These are phyloP conservation scores for Stramonita haemastoma DNA, from an alignment of 2,888 invertebrate genomes.

Conservation along the genomic window DNA sequence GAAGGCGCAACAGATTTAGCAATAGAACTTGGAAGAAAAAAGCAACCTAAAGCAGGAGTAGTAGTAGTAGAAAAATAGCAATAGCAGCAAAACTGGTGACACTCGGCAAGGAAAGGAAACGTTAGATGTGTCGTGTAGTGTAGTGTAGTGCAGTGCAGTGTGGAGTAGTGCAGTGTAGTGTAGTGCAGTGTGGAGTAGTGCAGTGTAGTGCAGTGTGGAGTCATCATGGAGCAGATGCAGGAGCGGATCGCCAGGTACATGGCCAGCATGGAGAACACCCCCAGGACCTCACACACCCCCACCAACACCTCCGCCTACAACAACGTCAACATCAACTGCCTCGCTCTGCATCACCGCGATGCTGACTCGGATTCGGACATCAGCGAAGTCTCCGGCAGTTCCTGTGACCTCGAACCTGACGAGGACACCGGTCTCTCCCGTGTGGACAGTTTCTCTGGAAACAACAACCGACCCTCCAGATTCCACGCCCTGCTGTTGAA, in stretches of 20 bases:
- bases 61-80: not conserved
- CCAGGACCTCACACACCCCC: not conserved
- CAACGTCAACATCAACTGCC: conserved; percentile 21
- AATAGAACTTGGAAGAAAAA: too few species aligned
- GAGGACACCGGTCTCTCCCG: not conserved
- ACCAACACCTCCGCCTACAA: not conserved
- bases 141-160: too few species aligned
- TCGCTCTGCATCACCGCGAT: not conserved
- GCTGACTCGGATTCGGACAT: not conserved
- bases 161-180: too few species aligned
- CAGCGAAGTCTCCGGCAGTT: not conserved
- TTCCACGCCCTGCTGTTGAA: not conserved
- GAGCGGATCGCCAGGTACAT: not conserved
- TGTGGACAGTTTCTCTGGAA: conserved; percentile 2
- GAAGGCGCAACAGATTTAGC: not conserved
- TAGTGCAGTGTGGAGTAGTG: too few species aligned
- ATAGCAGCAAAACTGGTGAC: not conserved
- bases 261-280: not conserved
- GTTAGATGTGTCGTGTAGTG: not conserved
- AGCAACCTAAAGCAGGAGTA: too few species aligned
- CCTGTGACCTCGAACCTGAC: not conserved
- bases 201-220: not conserved
- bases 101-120: not conserved
- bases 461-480: not conserved
- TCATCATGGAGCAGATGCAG: not conserved